These are phyloP conservation scores for Drosophila oshimai DNA, from an alignment of 1,140 invertebrate genomes.

Conservation along the genomic window DNA sequence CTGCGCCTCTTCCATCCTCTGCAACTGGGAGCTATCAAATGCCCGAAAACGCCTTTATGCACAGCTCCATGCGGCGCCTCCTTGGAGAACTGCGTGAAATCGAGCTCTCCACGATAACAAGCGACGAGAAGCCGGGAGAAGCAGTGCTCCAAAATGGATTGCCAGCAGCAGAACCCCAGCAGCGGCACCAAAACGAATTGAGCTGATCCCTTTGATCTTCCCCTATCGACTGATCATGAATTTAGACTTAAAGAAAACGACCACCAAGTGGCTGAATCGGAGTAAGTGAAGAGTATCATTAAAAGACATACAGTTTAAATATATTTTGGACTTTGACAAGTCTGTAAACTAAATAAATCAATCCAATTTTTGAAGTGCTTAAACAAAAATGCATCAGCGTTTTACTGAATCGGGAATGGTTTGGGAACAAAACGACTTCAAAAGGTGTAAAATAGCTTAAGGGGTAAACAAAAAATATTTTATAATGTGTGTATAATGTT, in stretches of 20 bases:
- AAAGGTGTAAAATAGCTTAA: too few species aligned
- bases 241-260: slow-evolving; percentile 12
- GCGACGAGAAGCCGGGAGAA: slow-evolving; percentile 58
- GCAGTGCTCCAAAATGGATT: slow-evolving; percentile 54
- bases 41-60: slow-evolving; percentile 75
- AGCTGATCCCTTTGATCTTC: slow-evolving; percentile 14
- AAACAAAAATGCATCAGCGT: neutral
- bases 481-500: too few species aligned
- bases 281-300: neutral
- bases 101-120: slow-evolving; percentile 67
- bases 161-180: slow-evolving; percentile 64
- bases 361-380: slow-evolving; percentile 12
- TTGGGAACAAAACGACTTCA: neutral
- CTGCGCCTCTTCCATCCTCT: neutral
- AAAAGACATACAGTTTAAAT: slow-evolving; percentile 13
- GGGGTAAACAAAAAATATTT: neutral
- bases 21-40: slow-evolving; percentile 45
- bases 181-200: slow-evolving; percentile 29
- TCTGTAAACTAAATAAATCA: slow-evolving; percentile 21
- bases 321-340: slow-evolving; percentile 15
- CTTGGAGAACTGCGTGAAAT: slow-evolving; percentile 65
- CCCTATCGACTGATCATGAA: slow-evolving; percentile 53
- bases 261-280: slow-evolving; percentile 33
- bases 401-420: neutral
- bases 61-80: slow-evolving; percentile 57